These are phyloP conservation scores for Orthonychiurus folsomi DNA, from an alignment of 2,888 invertebrate species.

Conservation along the genomic window DNA sequence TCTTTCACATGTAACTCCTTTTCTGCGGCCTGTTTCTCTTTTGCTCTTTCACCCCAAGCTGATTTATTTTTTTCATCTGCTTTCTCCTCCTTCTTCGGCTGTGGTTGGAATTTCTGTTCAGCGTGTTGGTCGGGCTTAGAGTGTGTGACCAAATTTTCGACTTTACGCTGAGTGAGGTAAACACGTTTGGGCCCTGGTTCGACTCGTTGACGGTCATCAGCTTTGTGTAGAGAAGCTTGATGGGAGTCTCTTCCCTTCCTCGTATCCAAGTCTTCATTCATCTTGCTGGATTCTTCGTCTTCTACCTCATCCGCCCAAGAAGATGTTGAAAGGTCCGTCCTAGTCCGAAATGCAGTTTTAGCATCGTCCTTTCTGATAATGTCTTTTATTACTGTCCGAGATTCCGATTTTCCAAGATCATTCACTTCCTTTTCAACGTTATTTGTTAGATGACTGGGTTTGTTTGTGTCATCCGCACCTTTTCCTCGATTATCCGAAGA, in stretches of 20 bases:
- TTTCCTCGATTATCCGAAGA: slow-evolving; percentile 11
- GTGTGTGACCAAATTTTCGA: slow-evolving; percentile 33
- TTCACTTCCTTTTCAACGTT: neutral
- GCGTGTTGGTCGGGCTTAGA: slow-evolving; percentile 4
- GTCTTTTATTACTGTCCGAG: neutral
- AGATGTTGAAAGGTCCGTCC: neutral
- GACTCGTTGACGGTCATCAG: slow-evolving; percentile 9
- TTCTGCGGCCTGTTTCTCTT: neutral
- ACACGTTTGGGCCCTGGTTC: slow-evolving; percentile 22
- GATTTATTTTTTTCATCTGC: slow-evolving; percentile 8
- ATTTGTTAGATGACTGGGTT: neutral
- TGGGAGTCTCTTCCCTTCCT: slow-evolving; percentile 9
- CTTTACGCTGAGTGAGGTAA: slow-evolving; percentile 36
- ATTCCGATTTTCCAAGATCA: neutral
- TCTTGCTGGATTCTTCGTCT: slow-evolving; percentile 26
- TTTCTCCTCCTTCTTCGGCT: slow-evolving; percentile 6
- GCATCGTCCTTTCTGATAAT: slow-evolving; percentile 4
- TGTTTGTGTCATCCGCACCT: slow-evolving; percentile 14
- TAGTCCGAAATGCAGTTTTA: neutral
- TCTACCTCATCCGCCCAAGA: slow-evolving; percentile 40
- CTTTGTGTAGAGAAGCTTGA: too few relatives aligned
- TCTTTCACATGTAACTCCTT: neutral
- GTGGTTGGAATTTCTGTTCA: neutral
- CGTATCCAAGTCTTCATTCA: slow-evolving; percentile 9
- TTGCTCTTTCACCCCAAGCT: slow-evolving; percentile 11